A percentile compares a stretch with the other conserved stretches of the same genome.
Conservation (phyloP, 2,113 vertebrate species). For the Rhynchopsitta pachyrhyncha region DNA sequence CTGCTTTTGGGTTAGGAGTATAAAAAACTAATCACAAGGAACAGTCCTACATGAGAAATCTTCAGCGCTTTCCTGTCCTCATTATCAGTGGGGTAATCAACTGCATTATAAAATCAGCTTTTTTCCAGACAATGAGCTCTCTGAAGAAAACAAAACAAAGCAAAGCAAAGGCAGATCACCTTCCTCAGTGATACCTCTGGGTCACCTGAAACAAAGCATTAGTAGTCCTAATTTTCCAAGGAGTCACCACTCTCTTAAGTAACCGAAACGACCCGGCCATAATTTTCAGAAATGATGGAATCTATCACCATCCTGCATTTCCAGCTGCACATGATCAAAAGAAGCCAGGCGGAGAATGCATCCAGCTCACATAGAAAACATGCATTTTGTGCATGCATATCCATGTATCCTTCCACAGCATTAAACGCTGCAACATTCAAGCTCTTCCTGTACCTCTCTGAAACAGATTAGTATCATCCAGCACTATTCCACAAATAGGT, state of each 20-base stretch:
- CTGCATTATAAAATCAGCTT: background rate
- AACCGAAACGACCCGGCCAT: background rate
- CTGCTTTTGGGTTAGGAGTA: background rate
- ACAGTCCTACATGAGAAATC: background rate
- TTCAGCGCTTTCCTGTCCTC: background rate
- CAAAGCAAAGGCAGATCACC: background rate
- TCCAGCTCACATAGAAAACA: background rate
- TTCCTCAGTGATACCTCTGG: background rate
- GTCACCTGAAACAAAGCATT: background rate
- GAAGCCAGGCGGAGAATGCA: background rate
- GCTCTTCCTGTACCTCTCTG: background rate
- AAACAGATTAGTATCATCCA: background rate
- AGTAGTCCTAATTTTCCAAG: background rate
- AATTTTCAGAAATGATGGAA: background rate
- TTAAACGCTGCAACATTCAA: background rate
- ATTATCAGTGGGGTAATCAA: constrained; percentile 13
- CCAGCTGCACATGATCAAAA: background rate
- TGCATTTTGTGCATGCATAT: background rate
- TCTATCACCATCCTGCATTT: background rate
- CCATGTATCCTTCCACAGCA: background rate
- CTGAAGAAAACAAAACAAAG: constrained; percentile 13
- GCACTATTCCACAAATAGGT: background rate
- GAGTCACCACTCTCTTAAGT: background rate
- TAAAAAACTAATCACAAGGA: constrained; percentile 9
- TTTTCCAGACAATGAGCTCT: background rate